Base-by-base conservation (phyloP, 1,140 invertebrate species). In the Onthophagus taurus region DNA sequence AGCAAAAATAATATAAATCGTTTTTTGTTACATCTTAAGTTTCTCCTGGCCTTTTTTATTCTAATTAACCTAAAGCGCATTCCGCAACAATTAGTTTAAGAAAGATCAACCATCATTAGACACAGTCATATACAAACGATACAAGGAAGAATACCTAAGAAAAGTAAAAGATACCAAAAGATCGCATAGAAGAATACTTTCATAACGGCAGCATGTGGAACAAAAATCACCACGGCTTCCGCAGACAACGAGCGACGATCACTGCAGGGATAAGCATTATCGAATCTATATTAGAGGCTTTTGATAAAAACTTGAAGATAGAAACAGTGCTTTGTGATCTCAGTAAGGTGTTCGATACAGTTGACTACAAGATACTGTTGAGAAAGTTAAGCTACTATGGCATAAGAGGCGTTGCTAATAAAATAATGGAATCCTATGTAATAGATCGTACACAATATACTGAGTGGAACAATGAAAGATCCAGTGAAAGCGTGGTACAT, bases 281-380 rank as follows among this genome's bases (percentile, higher is more conserved):
- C 5, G 13, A 33, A 6, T 6, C 9, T 6, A 13, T 33, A 33
- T 6, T 6, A 6, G 6, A 8, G 6, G 31, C 31, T 6, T 8
- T 33, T 13, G 14, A 14, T 13, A 6, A 9, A 6, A 6, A 9
- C 9, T 5, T 6, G 6, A 6, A 4, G 23, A 26, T 13, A 16
- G 9, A 12, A 41, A 29, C n/a, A 14, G 14, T 12, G 13, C 17
- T 11, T 18, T 12, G n/a, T 19, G 46, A 37, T 29, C 34, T 48
- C 1, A 31, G n/a, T 12, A 44, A 44, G 35, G 46, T 42, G 16
- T 48, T 48, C 23, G 46, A 48, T 29, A 4, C 31, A 7, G 46
- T 48, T 13, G 26, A 35, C 13, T 34, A 48, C 17, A 31, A 36
- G 13, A 14, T 38, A 13, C 29, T 48, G 8, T 19, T 42, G 16